These are phyloP conservation scores for Dryococelus australis DNA, from an alignment of 2,888 invertebrate species.

Conservation along the genomic window DNA sequence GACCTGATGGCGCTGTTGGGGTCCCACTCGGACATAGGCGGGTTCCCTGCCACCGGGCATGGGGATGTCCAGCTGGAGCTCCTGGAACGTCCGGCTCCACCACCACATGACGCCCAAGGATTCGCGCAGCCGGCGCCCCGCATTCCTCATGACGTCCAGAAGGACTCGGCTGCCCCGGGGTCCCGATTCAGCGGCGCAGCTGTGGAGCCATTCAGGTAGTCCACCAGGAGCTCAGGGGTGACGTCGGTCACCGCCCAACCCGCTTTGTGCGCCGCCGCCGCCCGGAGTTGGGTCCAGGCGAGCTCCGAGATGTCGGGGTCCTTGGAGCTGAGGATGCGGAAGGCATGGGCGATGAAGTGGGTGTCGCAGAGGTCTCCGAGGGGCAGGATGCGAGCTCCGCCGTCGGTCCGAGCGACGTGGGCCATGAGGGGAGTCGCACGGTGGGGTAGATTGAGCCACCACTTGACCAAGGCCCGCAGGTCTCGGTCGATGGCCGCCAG, in stretches of 20 bases:
- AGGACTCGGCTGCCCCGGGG: conserved; percentile 38
- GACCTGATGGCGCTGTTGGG: not conserved
- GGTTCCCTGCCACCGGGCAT: not conserved
- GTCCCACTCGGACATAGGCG: not conserved
- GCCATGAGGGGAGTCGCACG: not conserved
- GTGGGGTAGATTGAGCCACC: conserved; percentile 48
- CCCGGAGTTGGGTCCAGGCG: not conserved
- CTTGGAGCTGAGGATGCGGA: conserved; percentile 49
- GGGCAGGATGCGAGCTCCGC: conserved; percentile 50
- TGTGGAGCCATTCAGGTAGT: conserved; percentile 49
- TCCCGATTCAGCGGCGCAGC: conserved; percentile 45
- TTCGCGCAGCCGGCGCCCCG: conserved; percentile 21
- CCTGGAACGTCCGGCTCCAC: not conserved
- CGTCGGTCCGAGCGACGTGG: not conserved
- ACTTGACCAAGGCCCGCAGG: conserved; percentile 43
- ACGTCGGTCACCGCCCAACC: conserved; percentile 33
- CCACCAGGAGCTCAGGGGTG: conserved; percentile 45
- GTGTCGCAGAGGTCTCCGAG: conserved; percentile 51
- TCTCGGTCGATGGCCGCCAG: too few relatives aligned
- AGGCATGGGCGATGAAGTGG: conserved; percentile 50
- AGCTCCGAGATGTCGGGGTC: conserved; percentile 38
- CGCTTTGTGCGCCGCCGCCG: not conserved
- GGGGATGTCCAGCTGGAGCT: not conserved
- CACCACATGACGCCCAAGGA: not conserved
- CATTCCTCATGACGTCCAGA: conserved; percentile 40